These are phyloP conservation scores for Pseudopleuronectes americanus DNA, from an alignment of 2,797 vertebrate genomes.

Conservation along the genomic window DNA sequence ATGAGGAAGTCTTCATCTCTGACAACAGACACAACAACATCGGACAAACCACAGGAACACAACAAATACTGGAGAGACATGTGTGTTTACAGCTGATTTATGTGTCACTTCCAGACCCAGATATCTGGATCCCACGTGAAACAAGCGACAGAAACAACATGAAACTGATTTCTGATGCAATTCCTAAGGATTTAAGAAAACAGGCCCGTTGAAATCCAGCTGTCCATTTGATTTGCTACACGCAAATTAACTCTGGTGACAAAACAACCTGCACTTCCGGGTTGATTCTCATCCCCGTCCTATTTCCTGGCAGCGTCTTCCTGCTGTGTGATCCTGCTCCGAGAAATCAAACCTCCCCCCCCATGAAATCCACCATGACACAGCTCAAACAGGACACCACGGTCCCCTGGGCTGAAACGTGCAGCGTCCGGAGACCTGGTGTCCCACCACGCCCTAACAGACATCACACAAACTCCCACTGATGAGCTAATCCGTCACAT, in stretches of 20 bases:
- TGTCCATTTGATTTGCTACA: not conserved
- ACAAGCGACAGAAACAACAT: too few species aligned
- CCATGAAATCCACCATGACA: constrained; percentile 43
- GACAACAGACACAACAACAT: not conserved
- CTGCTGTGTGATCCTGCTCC: constrained; percentile 10
- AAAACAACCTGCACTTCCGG: constrained; percentile 54
- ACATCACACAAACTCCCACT: constrained; percentile 13
- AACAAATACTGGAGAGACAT: not conserved
- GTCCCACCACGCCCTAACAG: constrained; percentile 63
- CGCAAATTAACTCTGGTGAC: not conserved
- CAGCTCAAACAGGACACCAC: constrained; percentile 30
- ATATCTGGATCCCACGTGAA: not conserved
- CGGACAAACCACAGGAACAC: not conserved
- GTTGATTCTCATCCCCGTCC: constrained; percentile 38
- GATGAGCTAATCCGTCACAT: constrained; percentile 41
- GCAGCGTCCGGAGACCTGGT: not conserved
- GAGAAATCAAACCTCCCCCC: not conserved
- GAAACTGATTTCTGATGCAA: not conserved
- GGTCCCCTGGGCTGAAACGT: not conserved
- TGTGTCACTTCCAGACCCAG: not conserved
- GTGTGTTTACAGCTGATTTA: too few species aligned
- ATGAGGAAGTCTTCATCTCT: not conserved
- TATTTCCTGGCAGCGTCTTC: constrained; percentile 52
- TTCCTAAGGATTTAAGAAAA: not conserved
- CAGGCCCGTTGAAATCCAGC: not conserved